phyloP scores from a whole-genome alignment of 1,140 invertebrate genomes.

The Zaprionus kolodkinae region DNA sequence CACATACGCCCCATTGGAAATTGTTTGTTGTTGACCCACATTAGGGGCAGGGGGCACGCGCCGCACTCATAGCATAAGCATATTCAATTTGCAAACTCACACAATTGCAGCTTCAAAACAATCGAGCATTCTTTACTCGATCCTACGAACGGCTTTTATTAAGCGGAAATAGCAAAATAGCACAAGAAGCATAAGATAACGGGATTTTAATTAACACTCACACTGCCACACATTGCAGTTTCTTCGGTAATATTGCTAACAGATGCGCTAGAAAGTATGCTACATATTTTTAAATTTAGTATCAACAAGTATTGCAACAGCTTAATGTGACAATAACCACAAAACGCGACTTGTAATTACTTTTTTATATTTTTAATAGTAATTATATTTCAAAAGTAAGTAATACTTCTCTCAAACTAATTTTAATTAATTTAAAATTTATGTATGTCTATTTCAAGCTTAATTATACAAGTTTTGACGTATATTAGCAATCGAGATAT shows the following conservation, averaged over 20 bases:
- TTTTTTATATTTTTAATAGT: too few relatives aligned
- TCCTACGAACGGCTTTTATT: background rate
- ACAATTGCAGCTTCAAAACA: background rate
- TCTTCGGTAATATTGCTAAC: background rate
- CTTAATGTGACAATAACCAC: too few relatives aligned
- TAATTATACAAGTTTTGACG: too few relatives aligned
- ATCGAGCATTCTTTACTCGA: background rate
- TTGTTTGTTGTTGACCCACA: background rate
- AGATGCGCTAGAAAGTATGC: background rate
- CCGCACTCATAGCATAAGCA: background rate
- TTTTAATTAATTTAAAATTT: too few relatives aligned
- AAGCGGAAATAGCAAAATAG: background rate
- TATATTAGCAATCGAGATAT: too few relatives aligned
- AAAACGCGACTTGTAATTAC: too few relatives aligned
- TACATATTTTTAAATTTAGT: too few relatives aligned
- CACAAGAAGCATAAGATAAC: background rate
- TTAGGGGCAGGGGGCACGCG: background rate
- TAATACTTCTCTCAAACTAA: too few relatives aligned
- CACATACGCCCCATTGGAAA: slow-evolving; percentile 4
- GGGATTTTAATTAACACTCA: too few relatives aligned
- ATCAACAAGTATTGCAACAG: too few relatives aligned
- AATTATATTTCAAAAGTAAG: too few relatives aligned
- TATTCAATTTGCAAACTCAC: background rate
- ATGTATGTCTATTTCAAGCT: too few relatives aligned
- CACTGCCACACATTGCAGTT: background rate